Evolutionary conservation across 2,113 vertebrate genomes (phyloP).

Genomic region (Gasterosteus aculeatus): DNA sequence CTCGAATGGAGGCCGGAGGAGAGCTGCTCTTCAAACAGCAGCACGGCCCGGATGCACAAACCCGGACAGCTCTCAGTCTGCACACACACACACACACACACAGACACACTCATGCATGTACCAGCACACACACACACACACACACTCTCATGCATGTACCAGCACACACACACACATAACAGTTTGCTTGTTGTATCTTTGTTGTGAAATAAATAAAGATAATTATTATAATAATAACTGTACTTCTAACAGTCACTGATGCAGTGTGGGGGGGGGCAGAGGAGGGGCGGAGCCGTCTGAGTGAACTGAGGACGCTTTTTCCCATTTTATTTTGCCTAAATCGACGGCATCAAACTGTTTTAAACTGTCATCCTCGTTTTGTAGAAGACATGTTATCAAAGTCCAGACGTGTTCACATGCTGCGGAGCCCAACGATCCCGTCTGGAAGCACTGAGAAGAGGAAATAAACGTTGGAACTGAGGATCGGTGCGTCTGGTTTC

Average conservation of each 20-base stretch:
- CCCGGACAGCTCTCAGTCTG: too few relatives aligned
- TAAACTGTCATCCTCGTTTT: too few relatives aligned
- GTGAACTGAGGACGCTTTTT: too few relatives aligned
- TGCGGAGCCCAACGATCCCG: not conserved
- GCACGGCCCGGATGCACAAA: not conserved
- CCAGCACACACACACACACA: not conserved
- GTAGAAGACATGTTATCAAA: too few relatives aligned
- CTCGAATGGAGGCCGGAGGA: constrained; percentile 35
- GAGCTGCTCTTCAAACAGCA: constrained; percentile 62
- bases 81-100: not conserved
- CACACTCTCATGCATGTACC: not conserved
- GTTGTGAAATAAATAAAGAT: not conserved
- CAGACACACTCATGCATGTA: constrained; percentile 4
- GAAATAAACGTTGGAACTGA: constrained; percentile 34
- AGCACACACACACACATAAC: not conserved
- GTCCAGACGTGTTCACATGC: too few relatives aligned
- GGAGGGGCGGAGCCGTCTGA: too few relatives aligned
- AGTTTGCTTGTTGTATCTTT: not conserved
- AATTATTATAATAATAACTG: not conserved
- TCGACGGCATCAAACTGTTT: too few relatives aligned
- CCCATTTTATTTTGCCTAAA: too few relatives aligned
- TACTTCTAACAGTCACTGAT: too few relatives aligned
- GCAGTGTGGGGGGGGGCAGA: too few relatives aligned
- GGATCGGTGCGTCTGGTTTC: too few relatives aligned
- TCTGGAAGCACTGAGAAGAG: too few relatives aligned